A percentile compares a stretch with the other conserved stretches of the same genome.
These are phyloP conservation scores for Berghia stephanieae DNA, from an alignment of 1,140 invertebrate species.

Conservation along the genomic window DNA sequence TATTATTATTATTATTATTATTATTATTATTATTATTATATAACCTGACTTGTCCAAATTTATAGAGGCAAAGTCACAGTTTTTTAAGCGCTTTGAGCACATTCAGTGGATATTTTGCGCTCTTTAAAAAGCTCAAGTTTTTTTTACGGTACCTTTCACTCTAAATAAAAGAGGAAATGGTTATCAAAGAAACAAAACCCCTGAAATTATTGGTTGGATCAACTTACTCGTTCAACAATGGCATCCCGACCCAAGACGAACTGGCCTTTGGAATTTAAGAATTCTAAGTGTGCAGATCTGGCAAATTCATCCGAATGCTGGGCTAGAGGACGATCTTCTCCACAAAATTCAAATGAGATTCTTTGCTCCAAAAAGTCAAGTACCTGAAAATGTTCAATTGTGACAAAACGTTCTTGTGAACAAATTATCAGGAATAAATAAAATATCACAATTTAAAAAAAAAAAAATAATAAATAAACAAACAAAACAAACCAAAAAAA, in stretches of 20 bases:
- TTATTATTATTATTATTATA: no score
- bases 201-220: background rate
- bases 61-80: no score
- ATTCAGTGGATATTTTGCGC: no score
- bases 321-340: slow-evolving; percentile 49
- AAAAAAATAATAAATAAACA: background rate
- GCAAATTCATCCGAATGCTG: slow-evolving; percentile 46
- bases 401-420: no score
- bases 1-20: no score
- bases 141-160: no score
- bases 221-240: slow-evolving; percentile 49
- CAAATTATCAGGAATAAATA: background rate
- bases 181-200: background rate
- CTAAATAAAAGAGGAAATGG: background rate
- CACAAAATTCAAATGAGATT: slow-evolving; percentile 58
- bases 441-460: background rate
- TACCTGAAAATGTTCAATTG: slow-evolving; percentile 44
- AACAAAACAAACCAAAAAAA: no score
- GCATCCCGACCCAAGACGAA: slow-evolving; percentile 55
- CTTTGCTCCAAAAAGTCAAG: slow-evolving; percentile 58
- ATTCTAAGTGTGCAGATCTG: slow-evolving; percentile 49
- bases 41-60: no score
- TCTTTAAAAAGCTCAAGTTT: no score
- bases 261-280: slow-evolving; percentile 52
- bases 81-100: no score